Conservation (phyloP, 2,113 vertebrate genomes). For the Cryptomyrus ogoouensis region DNA sequence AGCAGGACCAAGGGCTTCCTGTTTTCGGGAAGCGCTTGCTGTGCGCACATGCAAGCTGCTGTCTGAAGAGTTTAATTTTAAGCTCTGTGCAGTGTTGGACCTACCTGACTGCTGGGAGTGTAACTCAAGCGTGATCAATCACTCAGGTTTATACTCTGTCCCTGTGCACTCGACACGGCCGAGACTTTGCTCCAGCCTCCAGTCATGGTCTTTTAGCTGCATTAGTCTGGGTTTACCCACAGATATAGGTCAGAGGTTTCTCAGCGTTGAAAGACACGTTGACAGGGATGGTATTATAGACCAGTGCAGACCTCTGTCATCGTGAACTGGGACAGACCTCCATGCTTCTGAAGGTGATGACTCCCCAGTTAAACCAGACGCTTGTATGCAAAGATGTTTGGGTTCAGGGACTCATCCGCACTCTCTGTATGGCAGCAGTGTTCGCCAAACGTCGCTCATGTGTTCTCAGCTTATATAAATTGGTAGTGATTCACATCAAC, state of each 20-base stretch:
- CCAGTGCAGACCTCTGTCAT: not conserved
- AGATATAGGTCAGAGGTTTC: not conserved
- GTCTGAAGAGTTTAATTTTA: not conserved
- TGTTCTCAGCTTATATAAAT: not conserved
- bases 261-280: not conserved
- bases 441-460: not conserved
- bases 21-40: not conserved
- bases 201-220: not conserved
- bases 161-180: not conserved
- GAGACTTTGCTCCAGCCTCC: not conserved
- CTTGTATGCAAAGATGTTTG: not conserved
- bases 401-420: not conserved
- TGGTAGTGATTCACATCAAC: not conserved
- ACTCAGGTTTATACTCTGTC: not conserved
- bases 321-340: not conserved
- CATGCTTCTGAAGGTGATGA: not conserved
- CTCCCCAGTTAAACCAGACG: not conserved
- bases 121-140: not conserved
- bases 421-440: not conserved
- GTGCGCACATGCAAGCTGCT: not conserved
- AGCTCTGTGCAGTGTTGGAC: not conserved
- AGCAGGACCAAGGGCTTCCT: not conserved
- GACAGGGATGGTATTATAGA: not conserved
- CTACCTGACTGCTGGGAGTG: not conserved
- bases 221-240: not conserved